Base-by-base conservation (phyloP, 53 echinoderm and acorn worm genomes). In the Luidia sarsii region DNA sequence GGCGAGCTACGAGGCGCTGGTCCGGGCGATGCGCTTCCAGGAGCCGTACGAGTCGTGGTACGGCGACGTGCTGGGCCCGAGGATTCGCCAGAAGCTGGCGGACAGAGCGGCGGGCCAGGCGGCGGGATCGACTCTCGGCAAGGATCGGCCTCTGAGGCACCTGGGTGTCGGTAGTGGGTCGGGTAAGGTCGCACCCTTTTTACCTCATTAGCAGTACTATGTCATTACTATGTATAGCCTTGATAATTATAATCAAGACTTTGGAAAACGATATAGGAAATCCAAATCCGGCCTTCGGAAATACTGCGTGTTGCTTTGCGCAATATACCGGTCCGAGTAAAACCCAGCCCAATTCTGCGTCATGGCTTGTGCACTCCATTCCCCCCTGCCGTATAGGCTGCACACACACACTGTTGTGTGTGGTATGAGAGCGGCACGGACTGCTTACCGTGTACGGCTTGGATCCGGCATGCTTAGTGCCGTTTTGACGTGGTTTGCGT, bases 101-200 rank as follows among this genome's bases (percentile, higher is more conserved):
- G 34, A 57, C 38, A 32, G 31, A 1, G 25, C 74, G 15, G 39
- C 7, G 8, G 39, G 15, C 1, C 1, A 8, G 30, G 35, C 18
- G 1, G 15, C 56, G 3, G 14, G 21, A n/a, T n/a, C n/a, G 39
- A n/a, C 18, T 20, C n/a, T 29, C 21, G 25, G 56, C 25, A 39
- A 38, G 14, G 56, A 9, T 15, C 15, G 9, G 5, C 11, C 27
- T 22, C 74, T 74, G 16, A 41, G 74, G 28, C 74, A 74, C 39
- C 32, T 74, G 28, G 74, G 74, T 57, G 57, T 74, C 31, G 74
- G 74, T 4, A 74, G 74, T 27, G 74, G 74, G 13, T 57, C 74
- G 27, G 74, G 74, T 74, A 57, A 74, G 71, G 49, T n/a, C n/a
- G n/a, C n/a, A 4, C 30, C 16, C 0, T 4, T 11, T 57, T 27